phyloP scores from a whole-genome alignment of 1,140 invertebrate species.

The Monochamus saltuarius region DNA sequence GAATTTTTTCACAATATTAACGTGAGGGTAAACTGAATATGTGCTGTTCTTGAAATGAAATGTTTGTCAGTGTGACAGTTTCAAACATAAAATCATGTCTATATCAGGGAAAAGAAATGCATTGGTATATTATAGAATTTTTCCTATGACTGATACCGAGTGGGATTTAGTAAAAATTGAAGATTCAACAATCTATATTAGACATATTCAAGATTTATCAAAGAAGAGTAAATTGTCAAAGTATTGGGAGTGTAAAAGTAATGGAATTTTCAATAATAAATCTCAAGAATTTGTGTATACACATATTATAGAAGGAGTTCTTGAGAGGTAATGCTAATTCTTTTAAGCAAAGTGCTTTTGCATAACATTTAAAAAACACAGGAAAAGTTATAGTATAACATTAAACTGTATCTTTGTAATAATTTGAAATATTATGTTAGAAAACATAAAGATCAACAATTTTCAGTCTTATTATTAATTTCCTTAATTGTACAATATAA shows the following conservation, averaged over 20 bases:
- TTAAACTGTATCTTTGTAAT: no score
- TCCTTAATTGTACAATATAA: no score
- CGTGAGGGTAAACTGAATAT: no score
- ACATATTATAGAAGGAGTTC: conserved; percentile 26
- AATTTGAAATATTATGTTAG: no score
- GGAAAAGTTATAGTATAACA: no score
- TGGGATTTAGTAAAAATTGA: conserved; percentile 40
- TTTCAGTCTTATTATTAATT: no score
- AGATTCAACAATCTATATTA: conserved; percentile 35
- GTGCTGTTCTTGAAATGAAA: no score
- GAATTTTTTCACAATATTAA: no score
- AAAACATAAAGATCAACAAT: no score
- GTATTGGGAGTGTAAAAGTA: conserved; percentile 41
- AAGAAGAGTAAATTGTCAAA: conserved; percentile 18
- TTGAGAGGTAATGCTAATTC: conserved; percentile 40
- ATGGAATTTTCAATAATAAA: conserved; percentile 39
- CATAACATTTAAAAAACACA: no score
- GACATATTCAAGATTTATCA: conserved; percentile 37
- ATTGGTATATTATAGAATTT: conserved; percentile 37
- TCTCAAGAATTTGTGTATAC: conserved; percentile 33
- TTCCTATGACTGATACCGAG: conserved; percentile 30
- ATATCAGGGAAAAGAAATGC: conserved; percentile 19
- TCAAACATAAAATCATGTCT: conserved; percentile 7
- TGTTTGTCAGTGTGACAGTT: no score
- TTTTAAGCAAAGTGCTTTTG: no score